Percentiles rank a stretch among this genome's conserved stretches.
phyloP scores from a whole-genome alignment of 2,888 invertebrate genomes.

The Sinopyrophorus schimmeli region DNA sequence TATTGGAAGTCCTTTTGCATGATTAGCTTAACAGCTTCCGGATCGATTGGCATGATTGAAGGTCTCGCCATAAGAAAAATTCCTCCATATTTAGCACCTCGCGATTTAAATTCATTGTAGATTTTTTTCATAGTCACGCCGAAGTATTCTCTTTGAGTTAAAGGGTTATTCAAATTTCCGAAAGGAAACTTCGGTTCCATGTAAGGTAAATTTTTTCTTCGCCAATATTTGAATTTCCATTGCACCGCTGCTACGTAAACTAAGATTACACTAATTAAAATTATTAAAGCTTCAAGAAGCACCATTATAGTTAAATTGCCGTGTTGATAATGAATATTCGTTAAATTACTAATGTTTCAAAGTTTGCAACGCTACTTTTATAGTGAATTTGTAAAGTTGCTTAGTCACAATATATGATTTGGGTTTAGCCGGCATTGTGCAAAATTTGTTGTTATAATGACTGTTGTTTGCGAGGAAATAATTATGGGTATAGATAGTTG shows the following conservation, averaged over 20 bases:
- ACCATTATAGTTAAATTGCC: neutral
- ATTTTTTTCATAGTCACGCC: neutral
- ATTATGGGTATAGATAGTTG: too few species aligned
- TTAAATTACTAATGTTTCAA: too few species aligned
- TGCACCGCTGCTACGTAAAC: conserved; percentile 1
- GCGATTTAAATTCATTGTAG: conserved; percentile 15
- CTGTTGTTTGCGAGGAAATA: too few species aligned
- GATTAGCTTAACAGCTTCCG: conserved; percentile 47
- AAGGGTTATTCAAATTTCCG: conserved; percentile 17
- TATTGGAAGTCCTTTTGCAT: conserved; percentile 62
- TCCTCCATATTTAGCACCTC: conserved; percentile 13
- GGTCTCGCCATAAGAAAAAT: conserved; percentile 22
- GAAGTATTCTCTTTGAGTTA: neutral
- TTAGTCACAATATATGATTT: too few species aligned
- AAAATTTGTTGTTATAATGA: too few species aligned
- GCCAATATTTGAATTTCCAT: conserved; percentile 14
- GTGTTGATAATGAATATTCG: too few species aligned
- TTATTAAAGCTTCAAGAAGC: neutral
- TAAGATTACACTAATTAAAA: neutral
- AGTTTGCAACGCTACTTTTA: too few species aligned
- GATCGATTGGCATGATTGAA: conserved; percentile 22
- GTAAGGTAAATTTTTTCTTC: conserved; percentile 3
- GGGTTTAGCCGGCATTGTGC: too few species aligned
- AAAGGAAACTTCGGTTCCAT: conserved; percentile 19
- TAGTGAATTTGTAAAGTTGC: too few species aligned